Evolutionary conservation across 1,140 invertebrate species (phyloP).

Genomic region (Diplogasteroides magnus): DNA sequence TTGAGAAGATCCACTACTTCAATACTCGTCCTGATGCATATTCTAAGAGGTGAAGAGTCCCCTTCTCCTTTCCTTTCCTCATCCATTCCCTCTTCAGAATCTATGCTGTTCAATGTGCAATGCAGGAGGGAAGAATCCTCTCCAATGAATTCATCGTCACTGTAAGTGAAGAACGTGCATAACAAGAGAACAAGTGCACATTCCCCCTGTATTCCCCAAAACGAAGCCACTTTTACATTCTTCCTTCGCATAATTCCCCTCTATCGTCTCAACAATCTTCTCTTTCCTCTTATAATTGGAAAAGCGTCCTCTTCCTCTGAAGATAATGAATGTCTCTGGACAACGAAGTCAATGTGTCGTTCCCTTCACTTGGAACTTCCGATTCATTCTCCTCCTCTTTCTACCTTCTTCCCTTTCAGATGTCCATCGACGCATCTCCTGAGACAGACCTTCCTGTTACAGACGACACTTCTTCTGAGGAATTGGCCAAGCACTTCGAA

Average conservation of each 20-base stretch:
- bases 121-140: constrained; percentile 45
- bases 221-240: background rate
- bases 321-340: too few species aligned
- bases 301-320: too few species aligned
- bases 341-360: too few species aligned
- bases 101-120: constrained; percentile 50
- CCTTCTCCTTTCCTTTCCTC: background rate
- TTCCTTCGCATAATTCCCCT: background rate
- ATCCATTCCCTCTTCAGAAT: constrained; percentile 19
- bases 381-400: background rate
- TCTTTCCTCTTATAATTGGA: constrained; percentile 4
- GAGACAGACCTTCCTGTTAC: constrained; percentile 7
- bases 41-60: background rate
- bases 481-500: constrained; percentile 45
- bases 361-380: too few species aligned
- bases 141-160: constrained; percentile 46
- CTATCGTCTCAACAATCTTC: background rate
- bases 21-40: constrained; percentile 52
- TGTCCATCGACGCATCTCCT: constrained; percentile 21
- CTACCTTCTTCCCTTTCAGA: constrained; percentile 14
- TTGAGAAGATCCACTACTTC: constrained; percentile 54
- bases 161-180: constrained; percentile 9
- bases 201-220: background rate
- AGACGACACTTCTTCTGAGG: constrained; percentile 23
- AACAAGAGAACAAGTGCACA: background rate